Base-by-base conservation (phyloP, 2,113 vertebrate species). In the Myiozetetes cayanensis region DNA sequence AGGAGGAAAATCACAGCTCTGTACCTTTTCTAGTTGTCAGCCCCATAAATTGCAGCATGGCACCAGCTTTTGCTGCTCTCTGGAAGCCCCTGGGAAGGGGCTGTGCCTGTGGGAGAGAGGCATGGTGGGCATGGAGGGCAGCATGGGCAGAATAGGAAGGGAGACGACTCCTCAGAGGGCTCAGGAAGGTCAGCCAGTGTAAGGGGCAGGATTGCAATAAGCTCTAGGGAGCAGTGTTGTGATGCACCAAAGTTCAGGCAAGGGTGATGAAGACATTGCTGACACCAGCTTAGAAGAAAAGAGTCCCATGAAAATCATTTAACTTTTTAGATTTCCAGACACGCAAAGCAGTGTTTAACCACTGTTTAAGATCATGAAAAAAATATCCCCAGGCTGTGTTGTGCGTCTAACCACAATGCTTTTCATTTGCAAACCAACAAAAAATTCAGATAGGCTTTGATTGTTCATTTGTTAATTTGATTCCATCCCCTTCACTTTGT, bases 381-480 rank as follows among this genome's bases (percentile, higher is more conserved):
- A 85, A 71, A 80, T 72, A 86, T 41, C 94, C 76, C 17, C 52
- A 72, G 91, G 94, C 86, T 68, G 73, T 75, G 47, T 47, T 82
- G 61, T 10, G 0, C 12, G 2, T 46, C 84, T 85, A 87, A 81
- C 56, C 81, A 73, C 58, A 65, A 47, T 12, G n/a, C 18, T 93
- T 77, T 86, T 81, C 27, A 73, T 96, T 80, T 93, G 59, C 55
- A 89, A 92, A 81, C 47, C 68, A 74, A 37, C 61, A 46, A 31
- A 96, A 93, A 94, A 63, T 83, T 87, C 80, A 74, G 88, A 59
- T 37, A 93, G 68, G 25, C 71, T 92, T 90, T 93, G 75, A 70
- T 24, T 90, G 59, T 77, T 95, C n/a, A 52, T 94, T 96, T 80
- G 35, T 73, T 58, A 37, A 53, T 90, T 90, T 76, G 58, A 76